A percentile compares a stretch with the other conserved stretches of the same genome.
Conservation (phyloP, 92 coral and sea anemone species). For the Montipora capitata region DNA sequence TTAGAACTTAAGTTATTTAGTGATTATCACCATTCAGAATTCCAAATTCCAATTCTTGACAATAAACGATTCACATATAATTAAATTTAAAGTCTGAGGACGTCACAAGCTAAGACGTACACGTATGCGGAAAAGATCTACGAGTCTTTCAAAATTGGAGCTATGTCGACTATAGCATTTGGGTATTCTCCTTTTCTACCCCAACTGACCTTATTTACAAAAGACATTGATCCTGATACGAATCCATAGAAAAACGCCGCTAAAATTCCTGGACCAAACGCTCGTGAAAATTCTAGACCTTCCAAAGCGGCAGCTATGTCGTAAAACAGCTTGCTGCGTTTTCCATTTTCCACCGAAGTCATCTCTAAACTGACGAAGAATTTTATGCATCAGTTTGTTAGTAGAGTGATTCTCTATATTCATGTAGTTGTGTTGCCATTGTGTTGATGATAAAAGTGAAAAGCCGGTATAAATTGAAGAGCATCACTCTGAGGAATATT, state of each 20-base stretch:
- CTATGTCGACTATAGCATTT: not conserved
- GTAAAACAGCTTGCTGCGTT: constrained; percentile 19
- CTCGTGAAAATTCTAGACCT: constrained; percentile 59
- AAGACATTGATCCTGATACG: constrained; percentile 92
- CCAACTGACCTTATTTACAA: constrained; percentile 80
- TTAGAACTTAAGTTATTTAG: too few relatives aligned
- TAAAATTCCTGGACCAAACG: constrained; percentile 80
- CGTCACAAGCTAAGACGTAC: too few relatives aligned
- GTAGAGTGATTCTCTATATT: not conserved
- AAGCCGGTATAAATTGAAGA: not conserved
- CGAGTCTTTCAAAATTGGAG: not conserved
- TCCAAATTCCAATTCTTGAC: too few relatives aligned
- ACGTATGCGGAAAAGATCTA: too few relatives aligned
- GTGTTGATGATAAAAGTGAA: not conserved
- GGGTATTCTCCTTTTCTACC: not conserved
- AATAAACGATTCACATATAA: too few relatives aligned
- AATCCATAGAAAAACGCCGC: constrained; percentile 91
- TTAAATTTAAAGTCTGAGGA: too few relatives aligned
- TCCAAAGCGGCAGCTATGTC: constrained; percentile 59
- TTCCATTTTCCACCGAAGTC: constrained; percentile 16
- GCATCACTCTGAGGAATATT: not conserved
- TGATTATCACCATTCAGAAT: too few relatives aligned
- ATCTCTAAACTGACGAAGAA: constrained; percentile 1
- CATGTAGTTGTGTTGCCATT: not conserved
- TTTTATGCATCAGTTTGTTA: not conserved